Conservation (phyloP, 2,797 vertebrate genomes). For the Trachurus trachurus region DNA sequence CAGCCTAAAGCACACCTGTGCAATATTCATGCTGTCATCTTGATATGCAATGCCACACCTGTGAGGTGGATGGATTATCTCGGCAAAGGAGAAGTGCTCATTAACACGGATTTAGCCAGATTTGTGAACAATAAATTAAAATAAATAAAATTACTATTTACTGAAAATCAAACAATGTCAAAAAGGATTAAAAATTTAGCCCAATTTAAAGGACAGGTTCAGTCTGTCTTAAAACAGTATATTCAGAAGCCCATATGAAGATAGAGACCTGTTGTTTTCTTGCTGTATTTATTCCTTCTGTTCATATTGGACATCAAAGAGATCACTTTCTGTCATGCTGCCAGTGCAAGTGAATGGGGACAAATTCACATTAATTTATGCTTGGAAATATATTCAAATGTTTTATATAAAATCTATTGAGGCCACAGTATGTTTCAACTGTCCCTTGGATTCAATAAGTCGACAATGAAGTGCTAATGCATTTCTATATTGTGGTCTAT, state of each 20-base stretch:
- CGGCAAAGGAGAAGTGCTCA: too few species aligned
- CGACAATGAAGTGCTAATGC: background rate
- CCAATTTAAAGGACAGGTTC: background rate
- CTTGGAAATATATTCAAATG: background rate
- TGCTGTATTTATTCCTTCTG: background rate
- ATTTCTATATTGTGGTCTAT: background rate
- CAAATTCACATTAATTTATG: too few species aligned
- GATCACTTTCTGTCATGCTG: background rate
- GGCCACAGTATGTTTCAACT: background rate
- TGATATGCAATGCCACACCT: too few species aligned
- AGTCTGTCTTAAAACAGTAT: background rate
- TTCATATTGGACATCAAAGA: background rate
- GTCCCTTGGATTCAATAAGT: background rate
- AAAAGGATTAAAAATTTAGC: background rate
- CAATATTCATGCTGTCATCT: too few species aligned
- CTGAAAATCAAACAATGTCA: slow-evolving; percentile 12
- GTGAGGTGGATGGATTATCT: too few species aligned
- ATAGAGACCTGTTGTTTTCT: background rate
- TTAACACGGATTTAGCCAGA: too few species aligned
- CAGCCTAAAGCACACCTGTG: too few species aligned
- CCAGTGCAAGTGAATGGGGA: background rate
- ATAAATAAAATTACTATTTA: too few species aligned
- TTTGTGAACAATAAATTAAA: too few species aligned
- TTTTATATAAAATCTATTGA: background rate
- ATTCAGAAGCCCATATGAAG: background rate